Evolutionary conservation across 2,888 invertebrate genomes (phyloP).

Genomic region (Andrena dorsata): DNA sequence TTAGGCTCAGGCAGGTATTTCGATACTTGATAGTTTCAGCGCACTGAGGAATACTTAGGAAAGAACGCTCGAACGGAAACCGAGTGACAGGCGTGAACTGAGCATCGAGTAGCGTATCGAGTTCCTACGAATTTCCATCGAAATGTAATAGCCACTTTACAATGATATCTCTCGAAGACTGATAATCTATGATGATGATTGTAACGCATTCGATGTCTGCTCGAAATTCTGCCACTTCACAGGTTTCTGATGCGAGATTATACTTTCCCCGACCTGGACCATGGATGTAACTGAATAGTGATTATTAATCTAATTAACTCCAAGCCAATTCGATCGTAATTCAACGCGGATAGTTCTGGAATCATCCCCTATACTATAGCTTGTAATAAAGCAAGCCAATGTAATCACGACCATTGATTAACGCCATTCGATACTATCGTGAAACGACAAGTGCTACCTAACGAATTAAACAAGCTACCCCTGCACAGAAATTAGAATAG

Average conservation of each 20-base stretch:
- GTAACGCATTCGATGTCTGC: background rate
- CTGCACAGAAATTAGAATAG: constrained; percentile 27
- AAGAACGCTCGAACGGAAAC: background rate
- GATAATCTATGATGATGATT: background rate
- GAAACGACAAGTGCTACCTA: constrained; percentile 4
- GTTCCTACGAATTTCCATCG: background rate
- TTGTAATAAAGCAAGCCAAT: background rate
- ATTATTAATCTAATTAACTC: background rate
- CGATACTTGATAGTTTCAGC: background rate
- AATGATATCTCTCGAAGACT: background rate
- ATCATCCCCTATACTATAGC: too few relatives aligned
- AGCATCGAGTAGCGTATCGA: background rate
- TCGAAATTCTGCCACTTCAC: too few relatives aligned
- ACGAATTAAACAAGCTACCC: background rate
- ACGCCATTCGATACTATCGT: background rate
- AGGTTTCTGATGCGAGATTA: too few relatives aligned
- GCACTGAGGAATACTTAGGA: background rate
- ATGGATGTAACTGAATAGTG: background rate
- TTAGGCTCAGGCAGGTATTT: background rate
- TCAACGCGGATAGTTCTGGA: background rate
- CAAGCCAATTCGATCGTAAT: background rate
- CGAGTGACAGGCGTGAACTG: background rate
- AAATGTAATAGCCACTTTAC: background rate
- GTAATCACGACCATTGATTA: background rate
- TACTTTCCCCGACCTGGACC: too few relatives aligned